Evolutionary conservation across 2,113 vertebrate species (phyloP).

Genomic region (Dipodomys merriami): DNA sequence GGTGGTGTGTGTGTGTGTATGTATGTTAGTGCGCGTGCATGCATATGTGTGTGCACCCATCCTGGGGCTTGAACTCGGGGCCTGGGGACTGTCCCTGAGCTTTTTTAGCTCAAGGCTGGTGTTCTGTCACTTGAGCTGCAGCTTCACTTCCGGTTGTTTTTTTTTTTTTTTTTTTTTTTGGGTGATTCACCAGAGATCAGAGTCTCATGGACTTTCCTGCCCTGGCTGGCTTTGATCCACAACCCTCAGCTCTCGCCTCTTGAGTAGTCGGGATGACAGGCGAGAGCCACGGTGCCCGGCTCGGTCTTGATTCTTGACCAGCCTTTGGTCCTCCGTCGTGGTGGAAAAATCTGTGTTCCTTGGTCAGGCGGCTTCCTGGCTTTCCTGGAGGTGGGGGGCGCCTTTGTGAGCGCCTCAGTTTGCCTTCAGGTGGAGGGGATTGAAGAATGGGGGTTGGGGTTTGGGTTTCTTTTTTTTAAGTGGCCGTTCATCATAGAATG

Average conservation of each 20-base stretch:
- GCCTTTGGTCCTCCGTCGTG: background rate
- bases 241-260: no score
- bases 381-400: background rate
- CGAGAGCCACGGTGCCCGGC: background rate
- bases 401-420: conserved; percentile 16
- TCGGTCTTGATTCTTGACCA: conserved; percentile 57
- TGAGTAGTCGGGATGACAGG: no score
- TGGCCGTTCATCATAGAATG: conserved; percentile 38
- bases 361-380: background rate
- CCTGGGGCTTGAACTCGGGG: no score
- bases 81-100: no score
- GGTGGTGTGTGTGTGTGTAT: background rate
- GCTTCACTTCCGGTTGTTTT: no score
- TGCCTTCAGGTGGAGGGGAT: conserved; percentile 9
- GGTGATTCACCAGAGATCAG: no score
- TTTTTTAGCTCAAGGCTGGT: no score
- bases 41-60: no score
- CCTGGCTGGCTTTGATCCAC: no score
- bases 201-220: no score
- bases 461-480: background rate
- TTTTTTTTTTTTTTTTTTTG: no score
- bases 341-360: conserved; percentile 30
- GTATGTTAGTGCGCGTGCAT: background rate
- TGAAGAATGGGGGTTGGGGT: conserved; percentile 22
- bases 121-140: no score